Percentiles rank a stretch among this genome's conserved stretches.
Conservation (phyloP, 2,888 invertebrate species). For the Cantharis lateralis region DNA sequence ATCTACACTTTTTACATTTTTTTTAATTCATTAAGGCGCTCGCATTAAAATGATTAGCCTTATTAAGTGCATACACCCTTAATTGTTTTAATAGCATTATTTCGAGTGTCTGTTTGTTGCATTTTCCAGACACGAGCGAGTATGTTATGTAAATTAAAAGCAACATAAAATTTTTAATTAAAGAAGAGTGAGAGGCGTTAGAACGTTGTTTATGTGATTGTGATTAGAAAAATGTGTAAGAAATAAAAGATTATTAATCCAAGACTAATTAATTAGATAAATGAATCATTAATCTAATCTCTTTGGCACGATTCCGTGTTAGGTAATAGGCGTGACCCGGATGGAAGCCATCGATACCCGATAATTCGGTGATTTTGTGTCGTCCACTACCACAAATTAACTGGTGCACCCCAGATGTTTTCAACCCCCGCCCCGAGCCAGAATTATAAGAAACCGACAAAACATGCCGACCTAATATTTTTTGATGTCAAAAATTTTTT, state of each 20-base stretch:
- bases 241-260: constrained; percentile 6
- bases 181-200: not conserved
- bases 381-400: constrained; percentile 45
- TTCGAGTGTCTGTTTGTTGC: constrained; percentile 23
- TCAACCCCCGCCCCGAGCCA: constrained; percentile 33
- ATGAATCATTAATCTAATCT: constrained; percentile 30
- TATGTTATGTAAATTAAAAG: not conserved
- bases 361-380: constrained; percentile 49
- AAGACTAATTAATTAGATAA: constrained; percentile 21
- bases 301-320: constrained; percentile 40
- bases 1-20: constrained; percentile 28
- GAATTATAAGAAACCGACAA: constrained; percentile 41
- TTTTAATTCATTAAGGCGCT: constrained; percentile 30
- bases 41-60: constrained; percentile 31
- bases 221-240: not conserved
- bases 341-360: constrained; percentile 55
- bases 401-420: constrained; percentile 47
- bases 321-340: constrained; percentile 51
- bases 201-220: not conserved
- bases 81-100: constrained; percentile 37
- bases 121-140: not conserved
- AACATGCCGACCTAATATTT: constrained; percentile 39
- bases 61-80: constrained; percentile 35
- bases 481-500: constrained; percentile 10
- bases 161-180: not conserved